Percentiles rank a stretch among this genome's conserved stretches.
phyloP scores from a whole-genome alignment of 2,888 invertebrate species.

The Ceriagrion tenellum region DNA sequence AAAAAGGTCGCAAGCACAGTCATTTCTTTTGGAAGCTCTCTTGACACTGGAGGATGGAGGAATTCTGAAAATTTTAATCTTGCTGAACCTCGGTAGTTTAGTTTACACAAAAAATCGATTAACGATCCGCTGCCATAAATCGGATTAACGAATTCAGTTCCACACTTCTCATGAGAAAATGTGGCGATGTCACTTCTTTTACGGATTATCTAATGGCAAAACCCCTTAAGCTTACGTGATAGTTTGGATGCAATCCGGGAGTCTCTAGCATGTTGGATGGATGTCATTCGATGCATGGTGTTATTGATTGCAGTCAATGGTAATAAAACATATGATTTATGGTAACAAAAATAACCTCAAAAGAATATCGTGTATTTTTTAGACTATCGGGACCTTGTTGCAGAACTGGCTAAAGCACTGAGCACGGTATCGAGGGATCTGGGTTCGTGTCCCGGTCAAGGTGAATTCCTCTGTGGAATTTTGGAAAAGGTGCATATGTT shows the following conservation, averaged over 20 bases:
- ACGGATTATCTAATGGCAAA: background rate
- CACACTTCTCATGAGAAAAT: background rate
- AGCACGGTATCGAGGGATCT: too few species aligned
- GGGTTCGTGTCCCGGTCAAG: too few species aligned
- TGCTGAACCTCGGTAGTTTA: background rate
- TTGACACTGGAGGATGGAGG: background rate
- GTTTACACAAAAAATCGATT: background rate
- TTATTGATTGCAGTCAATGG: background rate
- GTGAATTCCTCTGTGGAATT: too few species aligned
- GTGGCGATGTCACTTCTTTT: background rate
- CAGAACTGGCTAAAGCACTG: too few species aligned
- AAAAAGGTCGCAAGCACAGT: background rate
- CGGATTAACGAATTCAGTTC: background rate
- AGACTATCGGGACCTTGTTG: too few species aligned
- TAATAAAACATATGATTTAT: background rate
- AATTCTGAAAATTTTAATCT: background rate
- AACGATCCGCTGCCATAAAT: background rate
- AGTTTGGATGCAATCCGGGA: background rate
- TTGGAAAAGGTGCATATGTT: too few species aligned
- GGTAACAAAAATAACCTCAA: too few species aligned
- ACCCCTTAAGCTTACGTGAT: background rate
- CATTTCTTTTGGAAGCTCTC: background rate
- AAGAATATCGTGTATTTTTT: too few species aligned
- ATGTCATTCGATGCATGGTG: background rate
- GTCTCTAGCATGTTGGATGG: background rate